Conservation (phyloP, 2,888 invertebrate species). For the Drosophila flavopinicola region DNA sequence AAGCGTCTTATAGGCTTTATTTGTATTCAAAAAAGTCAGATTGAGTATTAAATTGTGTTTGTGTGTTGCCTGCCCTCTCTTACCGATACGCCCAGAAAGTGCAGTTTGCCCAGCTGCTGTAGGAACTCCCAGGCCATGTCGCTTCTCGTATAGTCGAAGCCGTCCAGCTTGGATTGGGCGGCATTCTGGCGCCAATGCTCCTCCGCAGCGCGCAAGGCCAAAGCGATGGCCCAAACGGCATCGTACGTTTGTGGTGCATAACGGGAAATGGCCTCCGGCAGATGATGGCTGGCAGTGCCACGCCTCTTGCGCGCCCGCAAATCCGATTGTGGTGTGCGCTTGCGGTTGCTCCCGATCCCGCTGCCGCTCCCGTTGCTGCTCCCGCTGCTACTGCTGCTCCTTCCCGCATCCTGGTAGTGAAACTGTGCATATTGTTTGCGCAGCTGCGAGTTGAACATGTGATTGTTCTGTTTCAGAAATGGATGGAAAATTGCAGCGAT, state of each 20-base stretch:
- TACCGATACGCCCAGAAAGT: slow-evolving; percentile 94
- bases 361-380: slow-evolving; percentile 1
- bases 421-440: slow-evolving; percentile 80
- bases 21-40: too few species aligned
- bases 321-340: slow-evolving; percentile 56
- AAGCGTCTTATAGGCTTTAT: too few species aligned
- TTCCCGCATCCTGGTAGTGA: slow-evolving; percentile 62
- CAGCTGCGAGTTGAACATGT: slow-evolving; percentile 83
- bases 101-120: slow-evolving; percentile 89
- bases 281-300: slow-evolving; percentile 47
- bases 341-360: slow-evolving; percentile 28
- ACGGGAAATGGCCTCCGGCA: slow-evolving; percentile 85
- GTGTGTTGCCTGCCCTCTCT: too few species aligned
- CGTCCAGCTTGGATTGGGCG: slow-evolving; percentile 85
- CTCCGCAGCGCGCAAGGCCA: slow-evolving; percentile 89
- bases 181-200: slow-evolving; percentile 85
- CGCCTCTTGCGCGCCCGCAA: slow-evolving; percentile 41
- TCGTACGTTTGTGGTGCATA: slow-evolving; percentile 94
- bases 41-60: too few species aligned
- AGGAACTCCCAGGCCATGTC: slow-evolving; percentile 90
- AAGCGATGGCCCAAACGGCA: slow-evolving; percentile 95
- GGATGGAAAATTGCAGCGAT: slow-evolving; percentile 66
- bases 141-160: slow-evolving; percentile 90
- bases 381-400: slow-evolving; percentile 9
- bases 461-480: slow-evolving; percentile 80